phyloP scores from a whole-genome alignment of 2,888 invertebrate species.

The Endotricha flammealis region DNA sequence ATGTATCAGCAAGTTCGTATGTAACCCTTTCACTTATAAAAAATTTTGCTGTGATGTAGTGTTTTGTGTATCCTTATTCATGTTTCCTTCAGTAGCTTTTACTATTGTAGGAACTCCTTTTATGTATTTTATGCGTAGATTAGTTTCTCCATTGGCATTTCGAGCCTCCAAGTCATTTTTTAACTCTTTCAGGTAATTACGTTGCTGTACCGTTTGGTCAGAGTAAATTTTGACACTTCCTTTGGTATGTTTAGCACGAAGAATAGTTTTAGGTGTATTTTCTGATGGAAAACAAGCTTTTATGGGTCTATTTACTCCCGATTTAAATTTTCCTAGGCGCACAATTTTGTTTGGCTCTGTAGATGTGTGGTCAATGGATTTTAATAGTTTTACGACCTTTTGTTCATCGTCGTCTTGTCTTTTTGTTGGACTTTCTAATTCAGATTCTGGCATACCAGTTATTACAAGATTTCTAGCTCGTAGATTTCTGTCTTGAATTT shows the following conservation, averaged over 20 bases:
- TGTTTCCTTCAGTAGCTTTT: background rate
- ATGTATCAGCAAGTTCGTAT: constrained; percentile 6
- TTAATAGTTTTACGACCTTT: too few species aligned
- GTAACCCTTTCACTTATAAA: background rate
- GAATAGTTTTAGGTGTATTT: constrained; percentile 1
- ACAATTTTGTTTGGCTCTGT: too few species aligned
- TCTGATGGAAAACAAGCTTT: too few species aligned
- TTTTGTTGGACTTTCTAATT: too few species aligned
- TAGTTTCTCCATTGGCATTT: constrained; percentile 7
- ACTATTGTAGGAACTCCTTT: constrained; percentile 10
- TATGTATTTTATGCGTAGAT: constrained; percentile 10
- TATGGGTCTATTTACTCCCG: too few species aligned
- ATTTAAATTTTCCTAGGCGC: too few species aligned
- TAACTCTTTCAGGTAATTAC: constrained; percentile 2
- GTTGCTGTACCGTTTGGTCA: constrained; percentile 9
- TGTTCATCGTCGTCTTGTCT: too few species aligned
- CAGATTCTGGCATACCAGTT: too few species aligned
- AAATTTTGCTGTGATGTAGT: background rate
- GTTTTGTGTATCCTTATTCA: background rate
- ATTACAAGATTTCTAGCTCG: too few species aligned
- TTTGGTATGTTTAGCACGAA: constrained; percentile 1
- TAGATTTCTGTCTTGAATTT: too few species aligned
- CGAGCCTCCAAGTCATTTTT: constrained; percentile 8
- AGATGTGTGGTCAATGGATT: too few species aligned
- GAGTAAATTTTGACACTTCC: constrained; percentile 7